Percentiles rank a stretch among this genome's conserved stretches.
These are phyloP conservation scores for Excalfactoria chinensis DNA, from an alignment of 2,113 vertebrate species.

Conservation along the genomic window DNA sequence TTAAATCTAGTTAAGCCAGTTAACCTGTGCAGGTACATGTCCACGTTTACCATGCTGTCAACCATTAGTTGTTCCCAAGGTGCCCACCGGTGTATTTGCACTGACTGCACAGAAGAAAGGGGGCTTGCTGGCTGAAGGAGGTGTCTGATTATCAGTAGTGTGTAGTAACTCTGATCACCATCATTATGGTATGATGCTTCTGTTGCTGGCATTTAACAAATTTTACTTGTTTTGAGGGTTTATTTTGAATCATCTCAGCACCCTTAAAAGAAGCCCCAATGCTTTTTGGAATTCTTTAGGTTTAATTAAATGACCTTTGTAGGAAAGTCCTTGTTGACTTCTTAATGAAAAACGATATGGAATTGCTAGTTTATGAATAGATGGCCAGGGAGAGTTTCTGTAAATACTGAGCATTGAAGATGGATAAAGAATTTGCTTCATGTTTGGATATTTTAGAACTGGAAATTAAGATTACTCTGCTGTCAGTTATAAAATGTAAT, in stretches of 20 bases:
- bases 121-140: background rate
- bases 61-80: accelerated
- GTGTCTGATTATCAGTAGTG: background rate
- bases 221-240: background rate
- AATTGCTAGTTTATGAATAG: background rate
- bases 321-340: background rate
- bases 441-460: background rate
- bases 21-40: background rate
- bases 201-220: background rate
- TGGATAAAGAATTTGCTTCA: background rate
- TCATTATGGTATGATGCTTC: background rate
- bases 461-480: conserved; percentile 9
- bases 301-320: background rate
- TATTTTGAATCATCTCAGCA: background rate
- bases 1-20: background rate
- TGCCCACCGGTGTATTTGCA: background rate
- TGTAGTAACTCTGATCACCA: background rate
- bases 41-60: background rate
- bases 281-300: background rate
- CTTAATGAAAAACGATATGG: background rate
- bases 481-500: background rate
- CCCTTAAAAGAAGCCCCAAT: background rate
- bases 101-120: background rate
- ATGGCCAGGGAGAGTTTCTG: background rate
- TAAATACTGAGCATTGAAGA: background rate